These are phyloP conservation scores for Montipora capricornis DNA, from an alignment of 64 coral and sea anemone species.

Conservation along the genomic window DNA sequence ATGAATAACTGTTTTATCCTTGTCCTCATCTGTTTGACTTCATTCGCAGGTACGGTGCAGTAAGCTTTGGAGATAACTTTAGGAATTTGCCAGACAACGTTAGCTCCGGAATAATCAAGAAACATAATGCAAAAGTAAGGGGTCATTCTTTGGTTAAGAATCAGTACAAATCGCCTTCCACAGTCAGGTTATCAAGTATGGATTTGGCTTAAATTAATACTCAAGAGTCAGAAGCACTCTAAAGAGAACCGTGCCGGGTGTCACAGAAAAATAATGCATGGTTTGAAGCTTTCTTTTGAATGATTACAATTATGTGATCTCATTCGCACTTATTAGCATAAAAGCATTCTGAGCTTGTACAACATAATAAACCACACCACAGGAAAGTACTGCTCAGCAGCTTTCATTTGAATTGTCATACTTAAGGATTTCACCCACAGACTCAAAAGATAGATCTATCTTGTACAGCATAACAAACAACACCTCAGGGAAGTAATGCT, in stretches of 20 bases:
- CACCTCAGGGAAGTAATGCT: background rate
- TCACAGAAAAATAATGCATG: background rate
- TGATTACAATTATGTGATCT: background rate
- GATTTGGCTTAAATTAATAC: no score
- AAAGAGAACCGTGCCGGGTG: no score
- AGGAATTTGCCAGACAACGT: conserved; percentile 85
- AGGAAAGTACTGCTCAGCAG: no score
- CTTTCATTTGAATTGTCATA: background rate
- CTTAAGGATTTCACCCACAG: background rate
- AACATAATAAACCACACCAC: background rate
- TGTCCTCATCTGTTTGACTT: background rate
- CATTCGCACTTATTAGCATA: no score
- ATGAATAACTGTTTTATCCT: background rate
- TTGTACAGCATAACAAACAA: background rate
- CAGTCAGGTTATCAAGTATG: no score
- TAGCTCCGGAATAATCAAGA: conserved; percentile 52
- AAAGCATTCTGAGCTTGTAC: background rate
- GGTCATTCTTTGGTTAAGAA: background rate
- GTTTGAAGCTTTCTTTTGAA: background rate
- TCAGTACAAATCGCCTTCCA: no score
- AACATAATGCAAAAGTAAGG: conserved; percentile 80
- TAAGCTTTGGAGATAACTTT: conserved; percentile 92
- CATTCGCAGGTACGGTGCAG: conserved; percentile 73
- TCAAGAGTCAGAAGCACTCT: no score
- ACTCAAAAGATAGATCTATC: background rate